Conservation (phyloP, 2,113 vertebrate genomes). For the Scortum barcoo region DNA sequence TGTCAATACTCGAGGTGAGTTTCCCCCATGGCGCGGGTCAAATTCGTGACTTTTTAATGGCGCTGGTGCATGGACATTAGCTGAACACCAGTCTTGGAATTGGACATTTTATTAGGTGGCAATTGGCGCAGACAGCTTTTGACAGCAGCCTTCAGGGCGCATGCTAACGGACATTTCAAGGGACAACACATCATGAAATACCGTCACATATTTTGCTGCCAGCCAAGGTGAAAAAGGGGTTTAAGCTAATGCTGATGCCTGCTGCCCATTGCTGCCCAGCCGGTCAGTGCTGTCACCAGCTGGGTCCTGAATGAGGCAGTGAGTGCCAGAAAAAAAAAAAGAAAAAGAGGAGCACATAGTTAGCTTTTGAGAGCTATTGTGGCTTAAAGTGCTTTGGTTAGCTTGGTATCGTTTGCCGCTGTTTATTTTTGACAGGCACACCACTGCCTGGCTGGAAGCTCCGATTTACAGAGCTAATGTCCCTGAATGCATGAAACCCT, state of each 20-base stretch:
- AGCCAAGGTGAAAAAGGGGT: slow-evolving; percentile 16
- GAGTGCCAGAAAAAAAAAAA: slow-evolving; percentile 22
- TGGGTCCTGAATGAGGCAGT: slow-evolving; percentile 22
- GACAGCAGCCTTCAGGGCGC: neutral
- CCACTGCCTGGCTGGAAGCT: neutral
- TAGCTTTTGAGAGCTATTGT: slow-evolving; percentile 3
- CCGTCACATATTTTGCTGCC: slow-evolving; percentile 20
- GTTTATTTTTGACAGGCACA: slow-evolving; percentile 6
- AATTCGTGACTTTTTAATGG: neutral
- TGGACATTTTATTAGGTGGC: neutral
- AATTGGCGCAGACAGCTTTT: neutral
- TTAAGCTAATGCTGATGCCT: slow-evolving; percentile 23
- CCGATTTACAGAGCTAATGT: neutral
- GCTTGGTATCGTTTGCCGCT: neutral
- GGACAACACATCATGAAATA: neutral
- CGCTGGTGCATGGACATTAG: neutral
- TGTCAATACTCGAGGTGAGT: neutral
- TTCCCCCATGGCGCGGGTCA: neutral
- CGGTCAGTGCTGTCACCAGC: slow-evolving; percentile 14
- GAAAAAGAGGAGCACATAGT: slow-evolving; percentile 8
- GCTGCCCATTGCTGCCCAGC: slow-evolving; percentile 16
- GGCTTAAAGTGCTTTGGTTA: neutral
- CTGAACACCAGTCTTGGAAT: slow-evolving; percentile 1
- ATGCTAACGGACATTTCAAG: neutral
- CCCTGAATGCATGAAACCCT: neutral